A percentile compares a stretch with the other conserved stretches of the same genome.
These are phyloP conservation scores for Tiaroga cobitis DNA, from an alignment of 2,797 vertebrate species.

Conservation along the genomic window DNA sequence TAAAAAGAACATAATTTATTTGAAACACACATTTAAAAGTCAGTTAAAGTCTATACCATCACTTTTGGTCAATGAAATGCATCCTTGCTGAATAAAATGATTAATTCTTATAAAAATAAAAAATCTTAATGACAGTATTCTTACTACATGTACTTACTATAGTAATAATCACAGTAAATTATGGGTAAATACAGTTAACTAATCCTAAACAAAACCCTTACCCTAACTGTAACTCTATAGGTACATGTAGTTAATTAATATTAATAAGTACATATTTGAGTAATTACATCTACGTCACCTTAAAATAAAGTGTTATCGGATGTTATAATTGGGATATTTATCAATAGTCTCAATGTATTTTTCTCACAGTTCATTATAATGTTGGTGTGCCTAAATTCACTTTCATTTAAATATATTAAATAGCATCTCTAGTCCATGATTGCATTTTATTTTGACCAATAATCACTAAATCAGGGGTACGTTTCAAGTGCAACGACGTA, in stretches of 20 bases:
- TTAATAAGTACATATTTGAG: too few relatives aligned
- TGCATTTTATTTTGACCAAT: background rate
- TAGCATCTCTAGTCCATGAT: background rate
- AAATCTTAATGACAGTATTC: background rate
- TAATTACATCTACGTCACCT: too few relatives aligned
- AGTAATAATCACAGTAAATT: too few relatives aligned
- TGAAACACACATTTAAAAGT: background rate
- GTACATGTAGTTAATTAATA: too few relatives aligned
- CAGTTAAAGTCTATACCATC: background rate
- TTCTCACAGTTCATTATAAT: background rate
- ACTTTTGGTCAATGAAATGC: background rate
- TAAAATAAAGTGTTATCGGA: too few relatives aligned
- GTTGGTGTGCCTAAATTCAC: background rate
- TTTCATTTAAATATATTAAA: too few relatives aligned
- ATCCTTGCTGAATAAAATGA: background rate
- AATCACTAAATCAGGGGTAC: background rate
- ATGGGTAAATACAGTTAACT: too few relatives aligned
- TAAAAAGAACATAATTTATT: background rate
- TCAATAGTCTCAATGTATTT: background rate
- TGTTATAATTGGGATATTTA: too few relatives aligned
- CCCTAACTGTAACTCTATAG: too few relatives aligned
- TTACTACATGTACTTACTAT: too few relatives aligned
- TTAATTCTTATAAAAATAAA: background rate
- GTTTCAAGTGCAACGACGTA: background rate
- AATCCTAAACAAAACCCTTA: too few relatives aligned